phyloP scores from a whole-genome alignment of 2,888 invertebrate species.

The Spodoptera exigua region DNA sequence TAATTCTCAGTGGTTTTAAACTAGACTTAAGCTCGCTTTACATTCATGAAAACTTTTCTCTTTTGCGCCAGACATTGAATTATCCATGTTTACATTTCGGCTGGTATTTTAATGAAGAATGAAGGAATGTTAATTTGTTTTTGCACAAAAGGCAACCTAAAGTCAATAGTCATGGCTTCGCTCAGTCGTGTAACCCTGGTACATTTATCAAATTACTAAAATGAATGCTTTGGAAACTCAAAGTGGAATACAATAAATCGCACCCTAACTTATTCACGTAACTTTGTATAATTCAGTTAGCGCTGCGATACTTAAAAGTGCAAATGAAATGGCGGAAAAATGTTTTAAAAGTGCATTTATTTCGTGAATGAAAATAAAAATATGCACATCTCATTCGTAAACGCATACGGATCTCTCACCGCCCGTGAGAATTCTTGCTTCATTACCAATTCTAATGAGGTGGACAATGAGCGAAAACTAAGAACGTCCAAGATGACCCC shows the following conservation, averaged over 20 bases:
- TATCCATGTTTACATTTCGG: no score
- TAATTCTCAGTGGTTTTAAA: background rate
- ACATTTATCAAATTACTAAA: no score
- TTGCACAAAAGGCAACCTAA: no score
- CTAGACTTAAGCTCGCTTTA: background rate
- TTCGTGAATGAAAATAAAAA: conserved; percentile 46
- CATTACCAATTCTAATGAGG: conserved; percentile 77
- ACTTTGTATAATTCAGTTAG: background rate
- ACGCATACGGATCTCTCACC: conserved; percentile 59
- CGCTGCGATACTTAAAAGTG: background rate
- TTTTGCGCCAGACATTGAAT: no score
- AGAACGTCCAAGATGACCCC: conserved; percentile 73
- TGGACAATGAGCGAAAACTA: conserved; percentile 54
- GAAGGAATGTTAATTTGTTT: no score
- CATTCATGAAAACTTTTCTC: background rate
- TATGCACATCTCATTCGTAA: conserved; percentile 48
- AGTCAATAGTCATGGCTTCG: no score
- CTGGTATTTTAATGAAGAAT: no score
- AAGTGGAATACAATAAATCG: no score
- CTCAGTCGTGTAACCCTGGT: no score
- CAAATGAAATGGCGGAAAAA: conserved; percentile 29
- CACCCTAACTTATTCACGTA: background rate
- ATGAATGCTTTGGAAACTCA: no score
- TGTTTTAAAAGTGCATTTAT: conserved; percentile 13
- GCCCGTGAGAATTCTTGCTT: conserved; percentile 57